phyloP scores from a whole-genome alignment of 2,113 vertebrate species.

The Mustela nigripes region DNA sequence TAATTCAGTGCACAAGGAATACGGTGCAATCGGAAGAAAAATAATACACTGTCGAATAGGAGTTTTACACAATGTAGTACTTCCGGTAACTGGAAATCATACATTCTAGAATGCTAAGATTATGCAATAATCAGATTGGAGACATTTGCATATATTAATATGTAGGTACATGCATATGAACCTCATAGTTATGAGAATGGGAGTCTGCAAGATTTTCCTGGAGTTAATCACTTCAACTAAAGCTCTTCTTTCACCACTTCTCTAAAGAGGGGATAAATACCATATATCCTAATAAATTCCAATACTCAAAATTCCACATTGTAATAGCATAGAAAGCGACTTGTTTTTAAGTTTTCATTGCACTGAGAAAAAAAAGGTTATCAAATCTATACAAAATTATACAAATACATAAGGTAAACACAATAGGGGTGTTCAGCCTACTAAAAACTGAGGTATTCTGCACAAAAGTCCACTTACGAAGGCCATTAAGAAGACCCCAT shows the following conservation, averaged over 20 bases:
- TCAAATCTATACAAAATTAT: not conserved
- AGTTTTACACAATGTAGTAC: not conserved
- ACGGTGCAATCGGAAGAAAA: not conserved
- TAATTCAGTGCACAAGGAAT: not conserved
- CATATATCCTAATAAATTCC: not conserved
- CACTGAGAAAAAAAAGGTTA: not conserved
- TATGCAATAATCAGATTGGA: not conserved
- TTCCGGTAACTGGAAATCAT: not conserved
- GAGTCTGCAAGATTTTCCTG: not conserved
- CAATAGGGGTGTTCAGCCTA: not conserved
- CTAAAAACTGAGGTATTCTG: not conserved
- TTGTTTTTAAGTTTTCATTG: constrained; percentile 6
- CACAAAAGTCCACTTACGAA: not conserved
- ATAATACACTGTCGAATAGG: not conserved
- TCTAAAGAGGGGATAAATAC: not conserved
- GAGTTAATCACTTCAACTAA: not conserved
- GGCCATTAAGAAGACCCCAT: not conserved
- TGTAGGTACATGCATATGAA: not conserved
- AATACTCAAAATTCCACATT: not conserved
- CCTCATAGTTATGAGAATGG: not conserved
- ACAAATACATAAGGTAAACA: not conserved
- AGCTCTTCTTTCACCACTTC: not conserved
- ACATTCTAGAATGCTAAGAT: not conserved
- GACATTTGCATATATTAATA: not conserved
- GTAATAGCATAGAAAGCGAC: not conserved